Evolutionary conservation across 2,888 invertebrate species (phyloP), one percentile per base, ranked within the genome.

Genomic region (Leucophenga montana): DNA sequence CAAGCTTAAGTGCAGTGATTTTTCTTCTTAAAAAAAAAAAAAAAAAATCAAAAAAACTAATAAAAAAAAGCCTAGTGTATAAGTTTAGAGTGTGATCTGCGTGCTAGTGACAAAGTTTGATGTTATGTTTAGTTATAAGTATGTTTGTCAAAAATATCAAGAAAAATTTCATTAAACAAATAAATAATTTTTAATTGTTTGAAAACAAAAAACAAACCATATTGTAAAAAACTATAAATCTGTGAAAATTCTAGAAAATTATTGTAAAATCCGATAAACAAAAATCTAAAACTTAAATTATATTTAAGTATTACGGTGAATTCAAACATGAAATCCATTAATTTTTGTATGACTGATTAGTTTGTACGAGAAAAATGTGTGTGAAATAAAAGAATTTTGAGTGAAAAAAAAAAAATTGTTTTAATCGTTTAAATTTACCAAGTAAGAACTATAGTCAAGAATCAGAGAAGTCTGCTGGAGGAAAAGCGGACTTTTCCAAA

Each of bases 281-380:
- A 4, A 50, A 50, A 50, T 5, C 4, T 16, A 50, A 16, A 50
- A 4, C 13, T 48, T 8, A 16, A 67, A 66, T 64, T 59, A 46
- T 67, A 59, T n/a, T n/a, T n/a, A n/a, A n/a, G n/a, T n/a, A n/a
- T n/a, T 50, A 53, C 39, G 8, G 4, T 46, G 66, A 75, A 67
- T 59, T 66, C 33, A 68, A 31, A 65, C 65, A 44, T 48, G 8
- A 72, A 77, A 73, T 77, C 74, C 69, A 39, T 39, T 8, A 11
- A 73, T 68, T 39, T 72, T 77, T 87, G 88, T 86, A 87, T 88
- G 88, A 88, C 86, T 88, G 88, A 88, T 88, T 46, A 88, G 88
- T 80, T 87, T 88, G 87, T 88, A 88, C 87, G 87, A 73, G 79
- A 73, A 74, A 75, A 68, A 68, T 84, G 81, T 80, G 80, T 80